Evolutionary conservation across 2,888 invertebrate genomes (phyloP), one percentile per base, ranked within the genome.

Genomic region (Drosophila picticornis): DNA sequence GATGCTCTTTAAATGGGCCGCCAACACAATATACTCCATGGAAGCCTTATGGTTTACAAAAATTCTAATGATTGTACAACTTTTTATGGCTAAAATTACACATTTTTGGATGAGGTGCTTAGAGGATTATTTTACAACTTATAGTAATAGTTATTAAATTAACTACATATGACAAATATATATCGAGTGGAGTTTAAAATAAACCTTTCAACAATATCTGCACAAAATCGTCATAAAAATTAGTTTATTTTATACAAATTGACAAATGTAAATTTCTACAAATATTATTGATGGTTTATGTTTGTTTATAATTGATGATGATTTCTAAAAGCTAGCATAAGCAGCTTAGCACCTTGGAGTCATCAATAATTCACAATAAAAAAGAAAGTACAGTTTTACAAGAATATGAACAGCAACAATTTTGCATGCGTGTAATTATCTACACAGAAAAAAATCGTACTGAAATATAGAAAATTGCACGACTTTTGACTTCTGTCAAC

Each of bases 311-410:
- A 40, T 40, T 40, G 4, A 40, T 38, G 38, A 19, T 53, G 46
- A 58, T 57, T 68, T 77, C 69, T 66, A 77, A 66, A 66, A 40
- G 66, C 60, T 52, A 50, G n/a, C 32, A 57, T 53, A 67, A 67
- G 52, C 50, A 57, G 74, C 65, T 73, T 77, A 60, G 19, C 58
- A 48, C 32, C 50, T 46, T 58, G 50, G 50, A 67, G 55, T 53
- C 75, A 71, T 79, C 71, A 75, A 79, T 62, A 75, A 64, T 66
- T 57, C 34, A 46, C 43, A 46, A 31, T 7, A 50, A 57, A 25
- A 48, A 38, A 9, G 7, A 25, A 36, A 55, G 11, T 25, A 27
- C 40, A n/a, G 22, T 43, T 11, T 11, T 11, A 25, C 3, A 53
- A 34, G 16, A 43, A 43, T 36, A 6, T 11, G 19, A 36, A 25